phyloP scores from a whole-genome alignment of 1,140 invertebrate genomes.

The Drosophila elegans region DNA sequence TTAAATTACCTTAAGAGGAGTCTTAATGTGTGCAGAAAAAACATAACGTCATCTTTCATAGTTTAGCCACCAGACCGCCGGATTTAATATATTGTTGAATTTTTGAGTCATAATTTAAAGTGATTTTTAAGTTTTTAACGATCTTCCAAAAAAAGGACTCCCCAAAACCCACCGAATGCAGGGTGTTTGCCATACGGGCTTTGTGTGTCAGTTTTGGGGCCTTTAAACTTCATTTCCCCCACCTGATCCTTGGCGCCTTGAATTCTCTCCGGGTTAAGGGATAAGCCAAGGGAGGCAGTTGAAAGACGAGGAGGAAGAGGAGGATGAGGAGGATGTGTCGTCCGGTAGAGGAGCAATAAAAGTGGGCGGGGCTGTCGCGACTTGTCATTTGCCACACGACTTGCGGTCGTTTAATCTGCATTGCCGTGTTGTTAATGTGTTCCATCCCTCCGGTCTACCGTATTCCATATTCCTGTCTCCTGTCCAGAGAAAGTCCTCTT shows the following conservation, averaged over 20 bases:
- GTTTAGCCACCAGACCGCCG: too few relatives aligned
- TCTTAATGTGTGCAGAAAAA: too few relatives aligned
- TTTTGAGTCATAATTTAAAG: too few relatives aligned
- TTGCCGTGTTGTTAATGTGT: conserved; percentile 63
- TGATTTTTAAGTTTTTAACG: too few relatives aligned
- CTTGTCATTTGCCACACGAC: conserved; percentile 47
- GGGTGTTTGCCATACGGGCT: conserved; percentile 2
- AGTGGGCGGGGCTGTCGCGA: conserved; percentile 36
- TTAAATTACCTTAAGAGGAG: too few relatives aligned
- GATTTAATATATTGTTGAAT: too few relatives aligned
- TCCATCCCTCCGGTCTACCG: not conserved
- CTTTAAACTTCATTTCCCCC: conserved; percentile 63
- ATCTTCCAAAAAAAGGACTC: too few relatives aligned
- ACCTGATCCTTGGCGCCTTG: not conserved
- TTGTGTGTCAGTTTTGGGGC: conserved; percentile 25
- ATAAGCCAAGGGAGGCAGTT: conserved; percentile 1
- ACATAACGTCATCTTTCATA: too few relatives aligned
- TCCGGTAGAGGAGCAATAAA: conserved; percentile 18
- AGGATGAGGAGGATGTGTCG: too few relatives aligned
- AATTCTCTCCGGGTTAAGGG: not conserved
- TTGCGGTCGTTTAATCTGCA: conserved; percentile 62
- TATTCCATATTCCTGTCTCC: not conserved
- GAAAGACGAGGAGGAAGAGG: not conserved
- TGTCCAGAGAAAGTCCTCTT: conserved; percentile 6
- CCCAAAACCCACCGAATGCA: not conserved